phyloP scores from a whole-genome alignment of 2,888 invertebrate species.

The Lysandra coridon region DNA sequence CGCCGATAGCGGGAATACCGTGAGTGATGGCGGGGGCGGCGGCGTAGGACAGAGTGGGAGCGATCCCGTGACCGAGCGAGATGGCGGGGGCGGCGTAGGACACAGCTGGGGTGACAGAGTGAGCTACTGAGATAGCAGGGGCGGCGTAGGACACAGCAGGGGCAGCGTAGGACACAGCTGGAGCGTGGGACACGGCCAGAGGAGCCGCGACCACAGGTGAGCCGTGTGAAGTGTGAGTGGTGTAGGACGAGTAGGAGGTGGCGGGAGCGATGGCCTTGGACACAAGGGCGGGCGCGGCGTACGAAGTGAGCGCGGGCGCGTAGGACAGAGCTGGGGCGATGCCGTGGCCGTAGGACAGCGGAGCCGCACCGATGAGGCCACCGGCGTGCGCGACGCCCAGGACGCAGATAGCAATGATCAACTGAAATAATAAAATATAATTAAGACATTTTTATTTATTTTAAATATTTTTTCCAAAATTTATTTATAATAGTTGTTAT shows the following conservation, averaged over 20 bases:
- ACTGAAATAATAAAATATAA: slow-evolving; percentile 44
- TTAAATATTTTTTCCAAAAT: too few relatives aligned
- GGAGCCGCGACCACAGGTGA: slow-evolving; percentile 42
- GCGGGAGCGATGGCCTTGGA: slow-evolving; percentile 49
- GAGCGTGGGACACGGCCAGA: slow-evolving; percentile 1
- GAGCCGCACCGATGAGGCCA: slow-evolving; percentile 69
- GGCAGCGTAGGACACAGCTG: slow-evolving; percentile 41
- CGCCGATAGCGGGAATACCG: slow-evolving; percentile 39
- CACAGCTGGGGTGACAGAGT: slow-evolving; percentile 45
- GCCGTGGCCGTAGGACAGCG: slow-evolving; percentile 69
- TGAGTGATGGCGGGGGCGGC: slow-evolving; percentile 75
- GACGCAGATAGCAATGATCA: slow-evolving; percentile 80
- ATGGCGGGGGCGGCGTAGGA: slow-evolving; percentile 53
- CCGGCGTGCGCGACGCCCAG: slow-evolving; percentile 82
- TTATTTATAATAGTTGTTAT: too few relatives aligned
- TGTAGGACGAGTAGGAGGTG: slow-evolving; percentile 47
- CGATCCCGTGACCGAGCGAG: slow-evolving; percentile 43
- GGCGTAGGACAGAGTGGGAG: slow-evolving; percentile 59
- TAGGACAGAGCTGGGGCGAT: slow-evolving; percentile 43
- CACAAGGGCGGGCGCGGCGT: slow-evolving; percentile 61
- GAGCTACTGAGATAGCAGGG: slow-evolving; percentile 43
- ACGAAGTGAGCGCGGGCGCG: slow-evolving; percentile 49
- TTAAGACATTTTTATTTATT: too few relatives aligned
- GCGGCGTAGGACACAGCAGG: slow-evolving; percentile 44
- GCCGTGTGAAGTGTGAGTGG: slow-evolving; percentile 43